Evolutionary conservation across 1,140 invertebrate species (phyloP).

Genomic region (Sarcophaga peregrina): DNA sequence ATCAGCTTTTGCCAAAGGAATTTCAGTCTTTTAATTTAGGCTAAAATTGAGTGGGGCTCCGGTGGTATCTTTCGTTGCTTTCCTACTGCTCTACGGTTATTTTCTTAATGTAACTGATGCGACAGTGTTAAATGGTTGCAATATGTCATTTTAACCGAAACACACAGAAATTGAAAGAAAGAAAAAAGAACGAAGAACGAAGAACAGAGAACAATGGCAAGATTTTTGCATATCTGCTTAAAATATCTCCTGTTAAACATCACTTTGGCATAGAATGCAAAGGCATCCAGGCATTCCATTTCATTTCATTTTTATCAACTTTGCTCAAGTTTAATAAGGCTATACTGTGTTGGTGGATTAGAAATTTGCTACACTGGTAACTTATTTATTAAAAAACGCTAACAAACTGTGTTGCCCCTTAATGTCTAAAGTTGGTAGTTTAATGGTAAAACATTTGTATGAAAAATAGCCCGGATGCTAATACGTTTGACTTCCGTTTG

Average conservation of each 20-base stretch:
- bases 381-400: too few species aligned
- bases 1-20: neutral
- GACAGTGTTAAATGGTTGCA: constrained; percentile 66
- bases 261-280: too few species aligned
- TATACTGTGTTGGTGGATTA: too few species aligned
- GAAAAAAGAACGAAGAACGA: neutral
- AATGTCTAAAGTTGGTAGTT: neutral
- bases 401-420: neutral
- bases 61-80: neutral
- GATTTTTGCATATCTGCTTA: constrained; percentile 42
- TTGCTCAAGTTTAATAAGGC: too few species aligned
- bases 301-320: too few species aligned
- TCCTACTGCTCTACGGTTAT: neutral
- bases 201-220: constrained; percentile 44
- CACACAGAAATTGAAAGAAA: constrained; percentile 48
- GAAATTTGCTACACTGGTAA: too few species aligned
- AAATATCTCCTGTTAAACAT: constrained; percentile 8
- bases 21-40: neutral
- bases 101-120: constrained; percentile 47
- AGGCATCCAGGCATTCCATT: too few species aligned
- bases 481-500: constrained; percentile 66
- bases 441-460: constrained; percentile 62
- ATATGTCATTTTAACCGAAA: constrained; percentile 62
- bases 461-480: constrained; percentile 65
- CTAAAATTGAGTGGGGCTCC: neutral